phyloP scores from a whole-genome alignment of 2,797 vertebrate species.

The Euthynnus affinis region DNA sequence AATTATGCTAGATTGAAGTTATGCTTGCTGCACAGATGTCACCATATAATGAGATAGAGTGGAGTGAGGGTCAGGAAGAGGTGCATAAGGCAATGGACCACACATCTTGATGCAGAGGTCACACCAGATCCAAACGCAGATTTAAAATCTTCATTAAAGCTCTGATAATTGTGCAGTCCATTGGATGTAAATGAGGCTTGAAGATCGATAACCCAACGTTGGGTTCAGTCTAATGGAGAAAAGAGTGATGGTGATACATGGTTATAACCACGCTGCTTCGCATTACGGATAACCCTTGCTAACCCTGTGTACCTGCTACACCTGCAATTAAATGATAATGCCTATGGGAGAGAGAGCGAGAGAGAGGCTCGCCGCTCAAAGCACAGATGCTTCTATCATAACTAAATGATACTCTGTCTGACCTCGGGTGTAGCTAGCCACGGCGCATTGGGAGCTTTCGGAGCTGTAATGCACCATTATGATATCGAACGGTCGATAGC shows the following conservation, averaged over 20 bases:
- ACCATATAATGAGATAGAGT: slow-evolving; percentile 74
- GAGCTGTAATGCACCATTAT: slow-evolving; percentile 79
- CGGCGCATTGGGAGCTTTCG: slow-evolving; percentile 56
- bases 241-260: slow-evolving; percentile 60
- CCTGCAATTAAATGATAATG: slow-evolving; percentile 80
- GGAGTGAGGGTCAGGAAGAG: slow-evolving; percentile 51
- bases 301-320: slow-evolving; percentile 63
- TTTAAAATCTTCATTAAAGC: slow-evolving; percentile 70
- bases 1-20: slow-evolving; percentile 75
- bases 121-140: slow-evolving; percentile 36
- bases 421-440: slow-evolving; percentile 67
- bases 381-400: slow-evolving; percentile 66
- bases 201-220: slow-evolving; percentile 59
- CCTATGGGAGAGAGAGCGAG: slow-evolving; percentile 45
- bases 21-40: slow-evolving; percentile 59
- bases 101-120: slow-evolving; percentile 52
- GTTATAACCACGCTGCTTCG: slow-evolving; percentile 47
- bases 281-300: slow-evolving; percentile 72
- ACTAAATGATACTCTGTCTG: slow-evolving; percentile 72
- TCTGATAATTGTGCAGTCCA: slow-evolving; percentile 56
- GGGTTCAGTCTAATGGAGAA: slow-evolving; percentile 59
- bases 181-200: slow-evolving; percentile 71
- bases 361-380: slow-evolving; percentile 46
- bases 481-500: slow-evolving; percentile 72
- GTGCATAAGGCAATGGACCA: slow-evolving; percentile 30